phyloP scores from a whole-genome alignment of 1,140 invertebrate genomes.

The Neodiprion virginianus region DNA sequence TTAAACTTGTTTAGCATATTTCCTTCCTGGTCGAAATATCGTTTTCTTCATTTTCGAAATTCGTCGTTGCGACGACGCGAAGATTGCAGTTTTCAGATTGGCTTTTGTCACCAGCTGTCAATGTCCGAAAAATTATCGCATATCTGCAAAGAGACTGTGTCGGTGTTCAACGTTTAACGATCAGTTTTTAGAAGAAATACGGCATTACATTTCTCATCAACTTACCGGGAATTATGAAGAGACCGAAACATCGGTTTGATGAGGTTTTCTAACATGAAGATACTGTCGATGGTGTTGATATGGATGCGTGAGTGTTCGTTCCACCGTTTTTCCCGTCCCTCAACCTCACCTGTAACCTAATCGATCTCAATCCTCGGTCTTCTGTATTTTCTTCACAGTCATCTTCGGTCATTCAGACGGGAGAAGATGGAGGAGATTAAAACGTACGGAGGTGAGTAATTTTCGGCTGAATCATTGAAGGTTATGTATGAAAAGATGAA shows the following conservation, averaged over 20 bases:
- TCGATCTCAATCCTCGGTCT: not conserved
- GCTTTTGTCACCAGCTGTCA: too few relatives aligned
- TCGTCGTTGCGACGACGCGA: not conserved
- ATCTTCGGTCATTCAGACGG: slow-evolving; percentile 9
- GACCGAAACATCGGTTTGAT: not conserved
- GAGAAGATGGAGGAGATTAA: slow-evolving; percentile 8
- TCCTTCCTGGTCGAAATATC: not conserved
- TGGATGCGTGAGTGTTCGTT: slow-evolving; percentile 10
- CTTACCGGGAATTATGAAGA: not conserved
- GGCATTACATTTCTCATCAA: too few relatives aligned
- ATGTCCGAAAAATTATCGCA: too few relatives aligned
- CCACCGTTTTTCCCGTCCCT: not conserved
- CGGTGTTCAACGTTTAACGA: not conserved
- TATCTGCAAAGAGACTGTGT: too few relatives aligned
- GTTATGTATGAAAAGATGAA: not conserved
- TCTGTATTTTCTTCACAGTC: not conserved
- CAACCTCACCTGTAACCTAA: not conserved
- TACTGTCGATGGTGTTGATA: not conserved
- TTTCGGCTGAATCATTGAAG: not conserved
- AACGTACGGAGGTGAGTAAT: slow-evolving; percentile 6
- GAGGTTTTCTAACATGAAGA: slow-evolving; percentile 12
- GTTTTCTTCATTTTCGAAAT: not conserved
- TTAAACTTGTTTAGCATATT: not conserved
- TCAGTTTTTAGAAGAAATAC: not conserved
- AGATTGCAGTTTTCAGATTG: not conserved